Base-by-base conservation (phyloP, 2,797 vertebrate genomes). In the Nasua narica region DNA sequence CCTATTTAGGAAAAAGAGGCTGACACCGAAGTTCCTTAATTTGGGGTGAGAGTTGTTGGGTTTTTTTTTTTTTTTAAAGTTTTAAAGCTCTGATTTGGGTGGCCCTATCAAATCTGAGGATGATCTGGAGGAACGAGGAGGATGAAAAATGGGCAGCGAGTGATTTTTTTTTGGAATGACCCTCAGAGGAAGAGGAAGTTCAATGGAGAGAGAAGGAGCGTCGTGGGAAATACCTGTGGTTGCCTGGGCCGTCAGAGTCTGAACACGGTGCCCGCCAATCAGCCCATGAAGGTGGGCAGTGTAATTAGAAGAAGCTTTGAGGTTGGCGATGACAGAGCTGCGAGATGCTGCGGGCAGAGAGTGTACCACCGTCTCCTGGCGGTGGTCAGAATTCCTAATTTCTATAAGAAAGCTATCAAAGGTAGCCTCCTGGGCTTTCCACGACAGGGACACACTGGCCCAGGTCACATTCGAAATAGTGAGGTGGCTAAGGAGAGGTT, bases 331-430 rank as follows among this genome's bases (percentile, higher is more conserved):
- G 94, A 99, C 98, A 54, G 98, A 99, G 96, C 92, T 98, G 92
- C n/a, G 98, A 54, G 97, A 98, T 3, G 97, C 98, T 77, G 98
- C 98, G 0, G 99, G 97, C 97, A 99, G 97, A 43, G 98, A 98
- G 93, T 98, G 98, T 72, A 99, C 99, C 98, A 99, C 98, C 0
- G 98, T 99, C 98, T 99, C 99, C 98, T 98, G 98, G 98, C 98
- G 98, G 98, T 98, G 98, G 97, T 99, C 99, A 98, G 99, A 99
- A 98, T 99, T 99, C 98, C 99, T 99, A 98, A 99, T 98, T 98
- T 99, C 99, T 98, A 99, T 98, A 98, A 99, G 98, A 99, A 99
- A 99, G 93, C 98, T 98, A 98, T 99, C 99, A 99, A 99, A 99
- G 74, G 97, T 97, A 98, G 98, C 98, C 87, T 99, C 98, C 97